phyloP scores from a whole-genome alignment of 92 coral and sea anemone genomes.

The Heliopora coerulea region DNA sequence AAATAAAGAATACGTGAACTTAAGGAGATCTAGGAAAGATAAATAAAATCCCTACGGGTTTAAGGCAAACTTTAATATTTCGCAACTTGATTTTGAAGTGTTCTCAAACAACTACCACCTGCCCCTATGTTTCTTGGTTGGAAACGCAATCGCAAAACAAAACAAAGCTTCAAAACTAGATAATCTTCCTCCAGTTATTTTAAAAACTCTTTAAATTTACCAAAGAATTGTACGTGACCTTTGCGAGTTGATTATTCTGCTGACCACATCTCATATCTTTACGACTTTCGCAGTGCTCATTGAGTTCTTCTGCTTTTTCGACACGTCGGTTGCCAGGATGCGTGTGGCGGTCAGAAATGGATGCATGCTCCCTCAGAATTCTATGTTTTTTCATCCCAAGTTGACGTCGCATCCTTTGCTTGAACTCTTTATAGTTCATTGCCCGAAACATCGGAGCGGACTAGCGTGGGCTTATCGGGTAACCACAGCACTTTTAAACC shows the following conservation, averaged over 20 bases:
- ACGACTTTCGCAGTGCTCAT: not conserved
- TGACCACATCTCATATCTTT: not conserved
- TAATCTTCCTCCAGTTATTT: not conserved
- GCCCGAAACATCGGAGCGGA: slow-evolving; percentile 38
- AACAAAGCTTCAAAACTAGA: not conserved
- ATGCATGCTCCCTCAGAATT: slow-evolving; percentile 31
- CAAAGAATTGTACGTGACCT: not conserved
- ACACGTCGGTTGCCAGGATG: slow-evolving; percentile 19
- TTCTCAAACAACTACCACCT: slow-evolving; percentile 14
- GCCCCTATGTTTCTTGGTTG: not conserved
- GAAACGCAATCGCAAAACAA: slow-evolving; percentile 2
- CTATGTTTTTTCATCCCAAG: slow-evolving; percentile 38
- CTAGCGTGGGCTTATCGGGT: not conserved
- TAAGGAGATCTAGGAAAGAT: not conserved
- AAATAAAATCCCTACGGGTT: slow-evolving; percentile 3
- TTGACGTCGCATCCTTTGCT: slow-evolving; percentile 35
- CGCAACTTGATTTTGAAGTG: not conserved
- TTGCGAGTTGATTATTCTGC: not conserved
- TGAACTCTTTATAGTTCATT: slow-evolving; percentile 42
- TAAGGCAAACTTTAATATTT: slow-evolving; percentile 23
- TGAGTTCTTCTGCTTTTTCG: not conserved
- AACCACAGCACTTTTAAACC: slow-evolving; percentile 15
- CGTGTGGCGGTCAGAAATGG: slow-evolving; percentile 18
- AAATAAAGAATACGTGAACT: too few species aligned
- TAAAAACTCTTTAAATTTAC: not conserved